A percentile compares a stretch with the other conserved stretches of the same genome.
phyloP scores from a whole-genome alignment of 2,888 invertebrate species.

The Melinopterus prodromus region DNA sequence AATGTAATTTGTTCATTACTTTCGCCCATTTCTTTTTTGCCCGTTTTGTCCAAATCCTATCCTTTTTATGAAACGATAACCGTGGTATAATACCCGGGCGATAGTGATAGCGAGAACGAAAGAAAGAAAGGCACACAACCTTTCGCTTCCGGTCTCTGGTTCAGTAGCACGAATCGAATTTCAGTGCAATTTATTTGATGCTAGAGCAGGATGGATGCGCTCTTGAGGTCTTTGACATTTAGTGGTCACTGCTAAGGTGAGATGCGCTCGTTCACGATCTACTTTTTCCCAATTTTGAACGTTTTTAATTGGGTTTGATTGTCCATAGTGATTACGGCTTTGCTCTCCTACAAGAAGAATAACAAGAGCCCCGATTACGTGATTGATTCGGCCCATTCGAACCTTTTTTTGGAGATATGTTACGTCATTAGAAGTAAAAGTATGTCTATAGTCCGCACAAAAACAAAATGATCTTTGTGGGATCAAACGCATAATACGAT shows the following conservation, averaged over 20 bases:
- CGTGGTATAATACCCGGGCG: slow-evolving; percentile 6
- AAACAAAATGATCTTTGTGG: not conserved
- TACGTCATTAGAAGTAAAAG: not conserved
- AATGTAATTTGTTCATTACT: slow-evolving; percentile 16
- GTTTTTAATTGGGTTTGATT: not conserved
- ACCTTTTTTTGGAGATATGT: not conserved
- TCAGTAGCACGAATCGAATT: not conserved
- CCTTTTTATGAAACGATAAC: slow-evolving; percentile 16
- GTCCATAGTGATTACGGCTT: not conserved
- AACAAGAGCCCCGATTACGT: not conserved
- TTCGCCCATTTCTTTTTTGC: slow-evolving; percentile 21
- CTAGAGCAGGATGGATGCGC: not conserved
- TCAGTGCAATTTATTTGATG: not conserved
- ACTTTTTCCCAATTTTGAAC: not conserved
- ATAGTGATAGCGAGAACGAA: not conserved
- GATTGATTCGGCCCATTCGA: not conserved
- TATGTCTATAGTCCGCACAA: not conserved
- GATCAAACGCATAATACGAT: not conserved
- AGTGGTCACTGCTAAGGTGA: not conserved
- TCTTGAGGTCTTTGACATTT: not conserved
- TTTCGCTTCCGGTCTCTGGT: slow-evolving; percentile 22
- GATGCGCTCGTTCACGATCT: not conserved
- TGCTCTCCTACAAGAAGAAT: not conserved
- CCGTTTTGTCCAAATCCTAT: slow-evolving; percentile 7
- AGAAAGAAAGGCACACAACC: slow-evolving; percentile 19